phyloP scores from a whole-genome alignment of 2,797 vertebrate genomes.

The Chaunax sp. region DNA sequence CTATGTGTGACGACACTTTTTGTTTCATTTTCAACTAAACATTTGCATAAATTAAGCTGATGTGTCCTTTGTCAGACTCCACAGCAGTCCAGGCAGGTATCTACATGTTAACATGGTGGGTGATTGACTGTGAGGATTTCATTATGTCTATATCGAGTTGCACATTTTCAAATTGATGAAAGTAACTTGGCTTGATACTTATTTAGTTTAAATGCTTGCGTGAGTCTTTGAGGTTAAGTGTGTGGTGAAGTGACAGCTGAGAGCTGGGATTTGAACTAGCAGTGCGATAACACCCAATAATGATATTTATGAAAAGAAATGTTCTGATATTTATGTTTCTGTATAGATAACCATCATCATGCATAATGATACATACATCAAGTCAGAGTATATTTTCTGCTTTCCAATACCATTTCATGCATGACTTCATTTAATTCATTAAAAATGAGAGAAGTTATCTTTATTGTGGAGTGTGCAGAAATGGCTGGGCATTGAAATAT shows the following conservation, averaged over 20 bases:
- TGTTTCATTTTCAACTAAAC: conserved; percentile 28
- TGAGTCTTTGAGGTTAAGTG: conserved; percentile 8
- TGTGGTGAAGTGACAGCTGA: conserved; percentile 29
- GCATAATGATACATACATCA: neutral
- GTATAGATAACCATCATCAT: neutral
- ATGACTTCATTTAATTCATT: neutral
- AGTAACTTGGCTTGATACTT: conserved; percentile 26
- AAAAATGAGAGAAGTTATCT: neutral
- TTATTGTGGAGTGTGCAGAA: neutral
- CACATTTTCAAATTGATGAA: conserved; percentile 29
- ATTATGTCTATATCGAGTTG: conserved; percentile 34
- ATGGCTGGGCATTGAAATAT: neutral
- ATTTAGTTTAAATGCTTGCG: conserved; percentile 32
- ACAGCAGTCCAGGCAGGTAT: conserved; percentile 32
- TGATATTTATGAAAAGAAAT: conserved; percentile 3
- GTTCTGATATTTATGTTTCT: neutral
- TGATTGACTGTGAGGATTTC: conserved; percentile 48
- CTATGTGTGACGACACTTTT: conserved; percentile 27
- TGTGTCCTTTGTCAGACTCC: conserved; percentile 21
- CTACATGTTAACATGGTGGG: conserved; percentile 43
- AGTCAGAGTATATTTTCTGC: neutral
- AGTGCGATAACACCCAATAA: conserved; percentile 8
- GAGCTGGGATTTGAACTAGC: neutral
- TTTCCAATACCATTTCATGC: neutral
- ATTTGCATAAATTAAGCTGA: conserved; percentile 15